A percentile compares a stretch with the other conserved stretches of the same genome.
phyloP scores from a whole-genome alignment of 1,140 invertebrate species.

The Papilio machaon region DNA sequence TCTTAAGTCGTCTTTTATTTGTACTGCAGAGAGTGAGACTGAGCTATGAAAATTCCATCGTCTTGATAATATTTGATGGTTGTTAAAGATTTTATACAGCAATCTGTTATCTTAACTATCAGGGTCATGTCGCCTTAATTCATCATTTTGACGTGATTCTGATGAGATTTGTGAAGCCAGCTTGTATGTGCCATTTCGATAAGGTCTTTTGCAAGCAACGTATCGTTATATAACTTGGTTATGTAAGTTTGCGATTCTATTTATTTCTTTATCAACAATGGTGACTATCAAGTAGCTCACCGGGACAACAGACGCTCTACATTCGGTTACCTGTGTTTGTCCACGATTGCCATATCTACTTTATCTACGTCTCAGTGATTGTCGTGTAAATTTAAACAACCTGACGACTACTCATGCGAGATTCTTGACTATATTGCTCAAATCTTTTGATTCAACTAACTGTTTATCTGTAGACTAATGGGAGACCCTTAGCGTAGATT shows the following conservation, averaged over 20 bases:
- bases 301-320: conserved; percentile 27
- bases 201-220: conserved; percentile 50
- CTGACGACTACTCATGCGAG: conserved; percentile 22
- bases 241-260: conserved; percentile 35
- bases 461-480: conserved; percentile 21
- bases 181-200: conserved; percentile 61
- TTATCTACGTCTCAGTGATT: conserved; percentile 35
- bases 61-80: conserved; percentile 52
- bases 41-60: conserved; percentile 46
- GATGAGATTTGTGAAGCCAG: conserved; percentile 47
- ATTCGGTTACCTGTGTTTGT: conserved; percentile 27
- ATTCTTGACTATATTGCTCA: not conserved
- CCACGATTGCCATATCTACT: conserved; percentile 30
- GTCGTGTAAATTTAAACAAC: conserved; percentile 37
- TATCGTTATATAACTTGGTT: conserved; percentile 45
- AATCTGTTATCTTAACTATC: conserved; percentile 61
- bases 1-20: conserved; percentile 31
- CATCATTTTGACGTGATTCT: conserved; percentile 71
- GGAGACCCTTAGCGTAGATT: not conserved
- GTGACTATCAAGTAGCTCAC: not conserved
- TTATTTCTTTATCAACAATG: conserved; percentile 11
- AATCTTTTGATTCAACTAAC: conserved; percentile 27
- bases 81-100: conserved; percentile 41
- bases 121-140: conserved; percentile 64
- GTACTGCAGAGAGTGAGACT: not conserved